These are phyloP conservation scores for Ptychoptera contaminata DNA, from an alignment of 2,888 invertebrate species.

Conservation along the genomic window DNA sequence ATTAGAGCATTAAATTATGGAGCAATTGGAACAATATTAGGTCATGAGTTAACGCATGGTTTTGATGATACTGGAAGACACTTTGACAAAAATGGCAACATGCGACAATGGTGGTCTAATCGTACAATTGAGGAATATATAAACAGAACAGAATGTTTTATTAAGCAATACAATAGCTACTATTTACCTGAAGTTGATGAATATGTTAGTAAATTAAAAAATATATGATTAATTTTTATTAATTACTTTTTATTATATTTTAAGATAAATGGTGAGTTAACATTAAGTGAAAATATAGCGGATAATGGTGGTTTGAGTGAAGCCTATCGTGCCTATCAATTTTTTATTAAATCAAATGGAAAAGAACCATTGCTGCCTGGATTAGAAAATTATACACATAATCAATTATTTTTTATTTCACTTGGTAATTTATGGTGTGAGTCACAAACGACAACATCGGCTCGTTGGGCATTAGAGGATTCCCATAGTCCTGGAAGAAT, in stretches of 20 bases:
- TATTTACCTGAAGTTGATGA: slow-evolving; percentile 44
- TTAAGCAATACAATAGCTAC: slow-evolving; percentile 63
- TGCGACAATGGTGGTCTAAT: slow-evolving; percentile 86
- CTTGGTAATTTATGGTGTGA: slow-evolving; percentile 84
- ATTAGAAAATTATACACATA: slow-evolving; percentile 49
- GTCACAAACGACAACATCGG: slow-evolving; percentile 44
- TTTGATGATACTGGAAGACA: slow-evolving; percentile 44
- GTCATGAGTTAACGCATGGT: slow-evolving; percentile 55
- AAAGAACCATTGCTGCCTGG: slow-evolving; percentile 54
- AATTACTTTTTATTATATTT: slow-evolving; percentile 8
- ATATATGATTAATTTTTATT: not conserved
- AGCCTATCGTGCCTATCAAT: slow-evolving; percentile 50
- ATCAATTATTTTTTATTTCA: slow-evolving; percentile 66
- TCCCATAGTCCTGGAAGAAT: slow-evolving; percentile 59
- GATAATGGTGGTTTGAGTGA: slow-evolving; percentile 70
- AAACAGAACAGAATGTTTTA: slow-evolving; percentile 64
- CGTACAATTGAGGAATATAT: slow-evolving; percentile 58
- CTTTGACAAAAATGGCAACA: slow-evolving; percentile 77
- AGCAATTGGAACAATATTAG: slow-evolving; percentile 60
- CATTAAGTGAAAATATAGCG: slow-evolving; percentile 68
- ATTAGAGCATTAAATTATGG: slow-evolving; percentile 67
- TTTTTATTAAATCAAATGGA: slow-evolving; percentile 39
- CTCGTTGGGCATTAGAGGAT: slow-evolving; percentile 48
- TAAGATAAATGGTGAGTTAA: slow-evolving; percentile 59
- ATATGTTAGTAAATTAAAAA: slow-evolving; percentile 34